Base-by-base conservation (phyloP, 2,113 vertebrate genomes). In the Tympanuchus pallidicinctus region DNA sequence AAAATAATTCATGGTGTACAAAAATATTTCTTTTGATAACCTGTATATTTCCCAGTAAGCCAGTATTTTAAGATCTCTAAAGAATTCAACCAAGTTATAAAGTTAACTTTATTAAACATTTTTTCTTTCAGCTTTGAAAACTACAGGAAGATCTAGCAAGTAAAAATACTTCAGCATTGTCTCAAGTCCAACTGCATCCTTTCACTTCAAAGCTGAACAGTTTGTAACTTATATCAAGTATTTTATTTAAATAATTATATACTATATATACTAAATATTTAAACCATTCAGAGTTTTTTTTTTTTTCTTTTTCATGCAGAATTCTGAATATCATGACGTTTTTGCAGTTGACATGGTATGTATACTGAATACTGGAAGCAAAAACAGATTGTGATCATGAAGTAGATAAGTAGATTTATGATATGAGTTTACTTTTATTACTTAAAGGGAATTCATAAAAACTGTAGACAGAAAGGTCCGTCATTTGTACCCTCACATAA, bases 201-300 rank as follows among this genome's bases (percentile, higher is more conserved):
- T 88, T 74, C 54, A 1, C 13, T 81, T 71, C 47, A 74, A 88
- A 74, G 5, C 3, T 38, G 34, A 88, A 63, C 1, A 81, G 80
- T 47, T 30, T 80, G 18, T 42, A 92, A 18, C 42, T 61, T 93
- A 48, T 8, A 79, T 19, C 14, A 57, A 22, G 45, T 21, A 25
- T 80, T 95, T 47, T 69, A 70, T 38, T 38, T 38, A 38, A 38
- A 38, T 38, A 38, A 9, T 38, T 38, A 38, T 38, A 38, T 38
- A 38, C 38, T 38, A 38, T 38, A 38, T 38, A 38, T 38, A 38
- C 9, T 38, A 27, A 91, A 94, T 92, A 95, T 43, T 57, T 73
- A 83, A 95, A 95, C 91, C 83, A 85, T 96, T 94, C 90, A 54
- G 24, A 96, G 92, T 57, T 92, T 43, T 60, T 91, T 61, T 95